These are phyloP conservation scores for Battus philenor DNA, from an alignment of 1,140 invertebrate genomes.

Conservation along the genomic window DNA sequence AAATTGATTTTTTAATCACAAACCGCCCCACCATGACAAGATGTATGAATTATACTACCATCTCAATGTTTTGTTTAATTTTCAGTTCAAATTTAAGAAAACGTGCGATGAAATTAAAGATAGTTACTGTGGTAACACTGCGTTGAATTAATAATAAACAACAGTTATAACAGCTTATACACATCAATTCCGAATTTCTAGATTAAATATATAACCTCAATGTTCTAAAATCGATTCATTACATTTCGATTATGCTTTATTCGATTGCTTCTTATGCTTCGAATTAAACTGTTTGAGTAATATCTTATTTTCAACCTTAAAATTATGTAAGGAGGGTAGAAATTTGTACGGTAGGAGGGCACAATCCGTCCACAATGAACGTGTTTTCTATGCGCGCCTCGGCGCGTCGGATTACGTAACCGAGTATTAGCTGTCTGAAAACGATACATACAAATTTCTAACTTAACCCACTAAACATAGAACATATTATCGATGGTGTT, in stretches of 20 bases:
- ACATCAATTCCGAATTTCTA: not conserved
- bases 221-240: not conserved
- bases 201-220: not conserved
- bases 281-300: not conserved
- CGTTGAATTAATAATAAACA: too few relatives aligned
- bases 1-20: too few relatives aligned
- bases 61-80: too few relatives aligned
- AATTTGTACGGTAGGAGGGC: conserved; percentile 29
- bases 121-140: too few relatives aligned
- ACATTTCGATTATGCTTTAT: not conserved
- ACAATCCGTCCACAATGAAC: conserved; percentile 53
- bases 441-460: conserved; percentile 12
- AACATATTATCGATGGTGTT: conserved; percentile 12
- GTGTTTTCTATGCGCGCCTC: conserved; percentile 30
- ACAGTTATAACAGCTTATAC: too few relatives aligned
- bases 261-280: not conserved
- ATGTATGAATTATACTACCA: too few relatives aligned
- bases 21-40: too few relatives aligned
- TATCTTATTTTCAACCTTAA: conserved; percentile 1
- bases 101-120: too few relatives aligned
- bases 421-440: conserved; percentile 14
- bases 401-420: not conserved
- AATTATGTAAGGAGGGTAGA: conserved; percentile 13
- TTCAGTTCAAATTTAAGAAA: too few relatives aligned
- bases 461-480: not conserved